Evolutionary conservation across 2,113 vertebrate genomes (phyloP).

Genomic region (Tachycineta bicolor): DNA sequence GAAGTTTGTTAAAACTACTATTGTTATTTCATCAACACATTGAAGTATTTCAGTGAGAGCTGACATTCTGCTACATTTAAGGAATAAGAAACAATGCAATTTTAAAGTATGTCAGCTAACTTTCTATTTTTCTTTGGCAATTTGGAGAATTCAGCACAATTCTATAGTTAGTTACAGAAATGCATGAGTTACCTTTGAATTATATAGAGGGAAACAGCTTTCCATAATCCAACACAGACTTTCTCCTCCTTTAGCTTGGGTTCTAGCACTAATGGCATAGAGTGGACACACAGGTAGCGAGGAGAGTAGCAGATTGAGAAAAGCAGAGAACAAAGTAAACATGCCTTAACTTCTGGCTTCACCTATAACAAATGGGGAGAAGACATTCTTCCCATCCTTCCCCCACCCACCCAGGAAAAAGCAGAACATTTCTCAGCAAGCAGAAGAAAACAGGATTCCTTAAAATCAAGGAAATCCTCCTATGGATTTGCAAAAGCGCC

Average conservation of each 20-base stretch:
- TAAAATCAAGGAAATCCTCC: neutral
- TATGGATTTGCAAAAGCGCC: neutral
- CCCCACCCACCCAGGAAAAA: neutral
- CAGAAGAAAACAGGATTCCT: neutral
- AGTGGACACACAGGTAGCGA: constrained; percentile 49
- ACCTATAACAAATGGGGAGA: constrained; percentile 22
- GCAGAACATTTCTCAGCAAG: neutral
- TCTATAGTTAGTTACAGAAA: constrained; percentile 47
- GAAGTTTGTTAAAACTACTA: neutral
- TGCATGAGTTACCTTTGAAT: constrained; percentile 54
- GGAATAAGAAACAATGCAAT: neutral
- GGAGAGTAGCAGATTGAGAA: constrained; percentile 54
- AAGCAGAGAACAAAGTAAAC: constrained; percentile 64
- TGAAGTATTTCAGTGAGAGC: neutral
- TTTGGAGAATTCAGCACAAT: constrained; percentile 23
- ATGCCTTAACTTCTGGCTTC: constrained; percentile 41
- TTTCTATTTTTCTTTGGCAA: neutral
- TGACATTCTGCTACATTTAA: neutral
- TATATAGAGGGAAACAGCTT: constrained; percentile 60
- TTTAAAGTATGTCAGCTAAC: neutral
- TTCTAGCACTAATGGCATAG: constrained; percentile 64
- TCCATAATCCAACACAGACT: constrained; percentile 64
- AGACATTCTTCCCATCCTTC: constrained; percentile 9
- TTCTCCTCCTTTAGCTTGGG: constrained; percentile 57
- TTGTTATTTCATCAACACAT: neutral